Evolutionary conservation across 2,888 invertebrate species (phyloP), one percentile per base, ranked within the genome.

Genomic region (Rhaphigaster nebulosa): DNA sequence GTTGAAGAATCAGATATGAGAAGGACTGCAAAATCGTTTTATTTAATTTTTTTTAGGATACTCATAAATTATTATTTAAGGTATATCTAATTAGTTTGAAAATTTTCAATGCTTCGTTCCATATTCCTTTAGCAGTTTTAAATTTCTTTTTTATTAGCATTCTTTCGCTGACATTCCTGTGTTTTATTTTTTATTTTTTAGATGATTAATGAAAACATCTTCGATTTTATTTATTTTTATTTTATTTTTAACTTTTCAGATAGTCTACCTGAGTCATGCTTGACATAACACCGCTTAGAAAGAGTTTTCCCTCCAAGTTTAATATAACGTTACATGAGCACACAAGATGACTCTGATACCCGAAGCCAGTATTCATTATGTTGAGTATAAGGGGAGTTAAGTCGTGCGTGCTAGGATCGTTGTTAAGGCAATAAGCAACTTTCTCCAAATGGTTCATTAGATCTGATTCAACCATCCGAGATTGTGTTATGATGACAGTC

Each of bases 381-480:
- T 84, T 45, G 45, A 15, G 45, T 84, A 84, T 84, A 26, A 84
- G 84, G 45, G 45, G 84, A 84, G 84, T n/a, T 45, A 84, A 84
- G 84, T 84, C 84, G 84, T 84, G 84, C 84, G 84, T 84, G 84
- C 45, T 84, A 50, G 41, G 84, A 84, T 50, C 84, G 15, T 84
- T 84, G 84, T 84, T 84, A 50, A n/a, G 45, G 84, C 84, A 84
- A 84, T 84, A 84, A 84, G n/a, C 45, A 84, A 84, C 84, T 84
- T 84, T 84, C 84, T 84, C 84, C 84, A n/a, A 45, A 45, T 50
- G 45, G 84, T 84, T 84, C 84, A 84, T 84, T 84, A 84, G 45
- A 84, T 50, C 70, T 23, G 70, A 76, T 76, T 76, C 70, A 76
- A 15, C 70, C 70, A 76, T 38, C 34, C 70, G 70, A 76, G 70